Conservation (phyloP, 2,113 vertebrate species). For the Sterrhoptilus dennistouni region DNA sequence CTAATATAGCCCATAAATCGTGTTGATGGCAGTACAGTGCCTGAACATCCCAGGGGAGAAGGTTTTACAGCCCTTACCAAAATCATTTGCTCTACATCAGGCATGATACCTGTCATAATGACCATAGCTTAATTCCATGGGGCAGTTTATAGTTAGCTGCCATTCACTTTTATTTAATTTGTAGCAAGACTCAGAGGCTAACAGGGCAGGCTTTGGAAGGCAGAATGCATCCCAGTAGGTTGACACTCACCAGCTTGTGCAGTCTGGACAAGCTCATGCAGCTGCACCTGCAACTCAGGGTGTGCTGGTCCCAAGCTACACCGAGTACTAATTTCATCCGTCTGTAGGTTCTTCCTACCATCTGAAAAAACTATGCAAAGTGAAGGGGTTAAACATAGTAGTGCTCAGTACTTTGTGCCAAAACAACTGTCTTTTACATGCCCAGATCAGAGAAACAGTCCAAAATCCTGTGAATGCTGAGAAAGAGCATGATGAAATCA, state of each 20-base stretch:
- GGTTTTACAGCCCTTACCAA: background rate
- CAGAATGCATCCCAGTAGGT: background rate
- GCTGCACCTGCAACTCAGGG: background rate
- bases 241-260: background rate
- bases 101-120: background rate
- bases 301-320: background rate
- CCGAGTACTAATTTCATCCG: background rate
- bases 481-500: background rate
- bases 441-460: background rate
- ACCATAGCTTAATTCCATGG: background rate
- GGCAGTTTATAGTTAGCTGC: background rate
- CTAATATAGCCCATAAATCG: background rate
- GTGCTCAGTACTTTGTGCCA: background rate
- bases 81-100: background rate
- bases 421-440: background rate
- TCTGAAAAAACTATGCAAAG: background rate
- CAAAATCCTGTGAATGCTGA: background rate
- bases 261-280: background rate
- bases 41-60: background rate
- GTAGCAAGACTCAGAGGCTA: background rate
- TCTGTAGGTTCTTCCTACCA: background rate
- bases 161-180: background rate
- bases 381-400: background rate
- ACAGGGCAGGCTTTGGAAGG: background rate
- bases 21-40: background rate